phyloP scores from a whole-genome alignment of 2,888 invertebrate species.

The Bembecia ichneumoniformis region DNA sequence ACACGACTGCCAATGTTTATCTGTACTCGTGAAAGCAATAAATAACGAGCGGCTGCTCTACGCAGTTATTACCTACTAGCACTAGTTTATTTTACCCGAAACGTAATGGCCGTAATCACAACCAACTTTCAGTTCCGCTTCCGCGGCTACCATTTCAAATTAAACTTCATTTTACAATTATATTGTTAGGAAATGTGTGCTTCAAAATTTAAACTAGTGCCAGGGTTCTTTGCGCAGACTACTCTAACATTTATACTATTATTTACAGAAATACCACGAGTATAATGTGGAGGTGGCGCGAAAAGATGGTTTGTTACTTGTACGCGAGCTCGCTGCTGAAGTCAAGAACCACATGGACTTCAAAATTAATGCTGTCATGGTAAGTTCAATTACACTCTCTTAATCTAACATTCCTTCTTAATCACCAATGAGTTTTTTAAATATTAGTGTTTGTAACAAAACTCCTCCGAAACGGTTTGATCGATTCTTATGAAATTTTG shows the following conservation, averaged over 20 bases:
- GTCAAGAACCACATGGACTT: slow-evolving; percentile 95
- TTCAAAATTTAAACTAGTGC: no score
- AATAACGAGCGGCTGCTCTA: slow-evolving; percentile 42
- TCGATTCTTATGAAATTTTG: no score
- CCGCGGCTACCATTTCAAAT: slow-evolving; percentile 1
- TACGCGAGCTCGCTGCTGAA: slow-evolving; percentile 89
- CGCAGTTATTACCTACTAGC: slow-evolving; percentile 45
- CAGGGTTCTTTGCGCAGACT: no score
- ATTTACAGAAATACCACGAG: slow-evolving; percentile 83
- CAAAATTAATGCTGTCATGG: slow-evolving; percentile 93
- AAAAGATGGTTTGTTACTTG: slow-evolving; percentile 87
- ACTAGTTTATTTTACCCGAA: slow-evolving; percentile 21
- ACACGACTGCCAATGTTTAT: slow-evolving; percentile 61
- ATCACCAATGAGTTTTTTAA: background rate
- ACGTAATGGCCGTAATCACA: slow-evolving; percentile 4
- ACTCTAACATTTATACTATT: no score
- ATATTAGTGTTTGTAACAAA: no score
- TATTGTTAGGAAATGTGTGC: no score
- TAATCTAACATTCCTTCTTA: background rate
- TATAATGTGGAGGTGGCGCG: slow-evolving; percentile 83
- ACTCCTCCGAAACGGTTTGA: no score
- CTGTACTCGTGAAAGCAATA: slow-evolving; percentile 56
- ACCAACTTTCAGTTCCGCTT: background rate
- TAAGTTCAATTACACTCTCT: slow-evolving; percentile 54
- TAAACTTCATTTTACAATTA: background rate